Base-by-base conservation (phyloP, 1,140 invertebrate genomes). In the Leptoteleia sp. region DNA sequence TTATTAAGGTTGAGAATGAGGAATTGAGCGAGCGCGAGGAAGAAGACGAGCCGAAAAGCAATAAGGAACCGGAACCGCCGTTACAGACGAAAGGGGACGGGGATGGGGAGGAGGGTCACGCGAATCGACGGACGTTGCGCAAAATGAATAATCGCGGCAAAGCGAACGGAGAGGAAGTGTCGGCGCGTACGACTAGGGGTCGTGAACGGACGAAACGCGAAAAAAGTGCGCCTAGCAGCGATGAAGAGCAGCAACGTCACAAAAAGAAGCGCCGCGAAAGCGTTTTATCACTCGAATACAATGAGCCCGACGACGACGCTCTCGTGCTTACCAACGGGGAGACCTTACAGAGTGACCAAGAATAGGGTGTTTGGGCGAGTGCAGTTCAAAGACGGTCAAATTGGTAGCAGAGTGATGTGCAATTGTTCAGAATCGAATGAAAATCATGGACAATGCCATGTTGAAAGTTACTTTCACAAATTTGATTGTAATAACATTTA, bases 261-360 rank as follows among this genome's bases (percentile, higher is more conserved):
- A 91, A 82, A 83, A 93, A 95, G 83, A 90, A 94, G 76, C 86
- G 93, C 65, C 89, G 94, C 72, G 92, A 92, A 33, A 93, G 92
- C 11, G 92, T 94, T 4, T 89, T 94, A 27, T 93, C 93, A 57
- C 89, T 94, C 13, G 93, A 94, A 85, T 93, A 93, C 84, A 93
- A 93, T 81, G 93, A 94, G 61, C 93, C 92, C 12, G 92, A 93
- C 35, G 90, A 91, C 47, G 89, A 91, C 17, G 84, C 90, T 65
- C 86, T 91, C 59, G 88, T 90, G 83, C 82, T 89, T 76, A 90
- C 90, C 35, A 92, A 92, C 79, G 91, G 91, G 55, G 91, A 92
- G 73, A 91, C 87, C 40, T 79, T 90, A 65, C 90, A 91, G 79
- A 90, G 91, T 80, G 87, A 87, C 83, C 85, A 87, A 16, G 88